These are phyloP conservation scores for Strix occidentalis DNA, from an alignment of 2,797 vertebrate species.

Conservation along the genomic window DNA sequence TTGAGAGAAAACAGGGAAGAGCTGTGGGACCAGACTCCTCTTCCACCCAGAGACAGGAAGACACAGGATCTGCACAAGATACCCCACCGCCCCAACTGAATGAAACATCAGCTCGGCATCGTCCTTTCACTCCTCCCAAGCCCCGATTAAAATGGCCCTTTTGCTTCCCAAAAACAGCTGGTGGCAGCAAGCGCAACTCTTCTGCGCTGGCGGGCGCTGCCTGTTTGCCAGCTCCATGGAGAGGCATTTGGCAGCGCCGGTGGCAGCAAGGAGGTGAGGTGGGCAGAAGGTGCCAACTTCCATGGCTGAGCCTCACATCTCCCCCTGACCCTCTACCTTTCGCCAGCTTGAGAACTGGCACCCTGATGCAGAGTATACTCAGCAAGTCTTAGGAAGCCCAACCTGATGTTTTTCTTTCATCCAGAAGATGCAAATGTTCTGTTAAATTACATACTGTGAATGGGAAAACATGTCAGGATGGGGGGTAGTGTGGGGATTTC, in stretches of 20 bases:
- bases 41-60: neutral
- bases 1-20: neutral
- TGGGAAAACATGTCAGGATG: neutral
- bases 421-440: neutral
- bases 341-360: neutral
- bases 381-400: neutral
- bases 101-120: neutral
- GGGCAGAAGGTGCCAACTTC: neutral
- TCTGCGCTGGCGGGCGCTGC: neutral
- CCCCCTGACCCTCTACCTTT: neutral
- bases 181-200: neutral
- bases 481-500: neutral
- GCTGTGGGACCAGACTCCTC: neutral
- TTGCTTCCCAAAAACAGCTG: neutral
- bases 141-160: neutral
- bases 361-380: neutral
- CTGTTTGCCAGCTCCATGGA: neutral
- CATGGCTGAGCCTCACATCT: fast-evolving
- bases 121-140: neutral
- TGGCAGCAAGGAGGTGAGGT: neutral
- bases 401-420: neutral
- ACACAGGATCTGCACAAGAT: neutral
- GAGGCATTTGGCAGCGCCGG: neutral
- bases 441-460: neutral
- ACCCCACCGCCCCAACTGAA: neutral